Evolutionary conservation across 2,113 vertebrate genomes (phyloP).

Genomic region (Sinocyclocheilus grahami): DNA sequence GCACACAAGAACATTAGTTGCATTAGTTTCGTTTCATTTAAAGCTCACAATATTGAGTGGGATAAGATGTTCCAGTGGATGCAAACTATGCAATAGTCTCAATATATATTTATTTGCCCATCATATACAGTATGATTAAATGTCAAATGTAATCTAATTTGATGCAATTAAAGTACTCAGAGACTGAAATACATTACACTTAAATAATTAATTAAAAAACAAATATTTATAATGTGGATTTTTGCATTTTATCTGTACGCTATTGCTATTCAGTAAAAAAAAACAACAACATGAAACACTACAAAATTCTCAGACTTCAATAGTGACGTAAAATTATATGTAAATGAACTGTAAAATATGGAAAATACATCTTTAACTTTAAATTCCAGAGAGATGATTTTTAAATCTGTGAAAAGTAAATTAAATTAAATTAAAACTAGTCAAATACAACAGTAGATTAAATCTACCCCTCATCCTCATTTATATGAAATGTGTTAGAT

Average conservation of each 20-base stretch:
- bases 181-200: not conserved
- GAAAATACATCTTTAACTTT: not conserved
- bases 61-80: not conserved
- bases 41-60: not conserved
- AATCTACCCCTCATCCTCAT: not conserved
- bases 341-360: not conserved
- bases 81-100: not conserved
- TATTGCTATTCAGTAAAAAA: not conserved
- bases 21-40: not conserved
- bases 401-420: not conserved
- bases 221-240: not conserved
- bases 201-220: not conserved
- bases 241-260: not conserved
- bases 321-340: not conserved
- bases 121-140: not conserved
- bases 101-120: not conserved
- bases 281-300: not conserved
- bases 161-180: not conserved
- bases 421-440: not conserved
- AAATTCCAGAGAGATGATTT: not conserved
- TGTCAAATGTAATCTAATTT: not conserved
- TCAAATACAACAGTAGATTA: not conserved
- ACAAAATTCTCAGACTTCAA: not conserved
- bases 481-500: not conserved
- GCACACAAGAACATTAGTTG: slow-evolving; percentile 39